Evolutionary conservation across 2,888 invertebrate species (phyloP).

Genomic region (Xanthorhoe designata): DNA sequence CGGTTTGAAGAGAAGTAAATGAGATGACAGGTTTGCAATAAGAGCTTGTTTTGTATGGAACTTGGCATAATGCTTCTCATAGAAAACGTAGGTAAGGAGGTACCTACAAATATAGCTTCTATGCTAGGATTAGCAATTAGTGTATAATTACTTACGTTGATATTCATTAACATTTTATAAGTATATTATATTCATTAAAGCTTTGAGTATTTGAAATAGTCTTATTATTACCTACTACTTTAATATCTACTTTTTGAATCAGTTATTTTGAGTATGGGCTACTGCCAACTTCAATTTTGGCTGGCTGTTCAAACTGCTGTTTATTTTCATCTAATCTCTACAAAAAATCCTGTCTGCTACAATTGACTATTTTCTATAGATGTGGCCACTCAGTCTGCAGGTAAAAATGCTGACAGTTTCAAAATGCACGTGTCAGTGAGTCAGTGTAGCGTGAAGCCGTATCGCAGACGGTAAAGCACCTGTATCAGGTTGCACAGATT

Average conservation of each 20-base stretch:
- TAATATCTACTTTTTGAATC: too few species aligned
- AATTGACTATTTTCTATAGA: not conserved
- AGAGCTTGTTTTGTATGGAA: conserved; percentile 1
- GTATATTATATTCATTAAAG: too few species aligned
- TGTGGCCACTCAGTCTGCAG: conserved; percentile 12
- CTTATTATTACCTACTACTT: too few species aligned
- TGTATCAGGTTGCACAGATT: conserved; percentile 50
- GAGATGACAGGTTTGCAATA: conserved; percentile 35
- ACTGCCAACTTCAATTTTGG: too few species aligned
- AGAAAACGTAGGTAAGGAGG: too few species aligned
- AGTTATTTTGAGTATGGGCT: too few species aligned
- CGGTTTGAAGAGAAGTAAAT: conserved; percentile 41
- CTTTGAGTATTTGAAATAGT: too few species aligned
- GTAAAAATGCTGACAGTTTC: conserved; percentile 16
- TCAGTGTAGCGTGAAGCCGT: conserved; percentile 50
- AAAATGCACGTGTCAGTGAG: conserved; percentile 44
- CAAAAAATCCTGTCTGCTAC: not conserved
- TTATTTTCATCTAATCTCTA: not conserved
- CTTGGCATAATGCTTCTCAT: not conserved
- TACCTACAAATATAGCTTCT: too few species aligned
- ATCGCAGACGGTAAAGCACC: conserved; percentile 23
- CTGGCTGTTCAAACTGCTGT: not conserved
- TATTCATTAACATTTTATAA: too few species aligned
- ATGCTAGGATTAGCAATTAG: too few species aligned
- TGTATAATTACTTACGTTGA: too few species aligned